Conservation (phyloP, 2,113 vertebrate species). For the Poicephalus gulielmi region DNA sequence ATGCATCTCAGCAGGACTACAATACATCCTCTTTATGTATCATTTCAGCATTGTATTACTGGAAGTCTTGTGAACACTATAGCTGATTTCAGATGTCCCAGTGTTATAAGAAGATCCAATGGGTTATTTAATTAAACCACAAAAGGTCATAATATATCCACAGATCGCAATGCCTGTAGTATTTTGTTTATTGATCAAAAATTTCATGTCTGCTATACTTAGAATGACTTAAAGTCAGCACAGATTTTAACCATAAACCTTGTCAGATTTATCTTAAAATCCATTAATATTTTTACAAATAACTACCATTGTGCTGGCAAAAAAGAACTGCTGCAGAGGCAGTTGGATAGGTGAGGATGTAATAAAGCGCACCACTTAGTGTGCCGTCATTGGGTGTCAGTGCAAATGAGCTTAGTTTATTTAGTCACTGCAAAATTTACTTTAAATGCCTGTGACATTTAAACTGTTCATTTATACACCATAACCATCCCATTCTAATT, state of each 20-base stretch:
- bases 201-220: background rate
- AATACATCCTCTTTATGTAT: background rate
- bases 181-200: constrained; percentile 31
- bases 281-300: background rate
- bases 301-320: background rate
- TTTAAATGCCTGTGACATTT: constrained; percentile 65
- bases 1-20: background rate
- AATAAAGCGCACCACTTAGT: constrained; percentile 62
- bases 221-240: background rate
- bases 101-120: background rate
- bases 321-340: constrained; percentile 11
- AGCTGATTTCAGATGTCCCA: constrained; percentile 3
- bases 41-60: background rate
- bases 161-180: background rate
- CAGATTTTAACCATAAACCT: background rate
- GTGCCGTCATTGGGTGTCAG: constrained; percentile 64
- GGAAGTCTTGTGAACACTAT: background rate
- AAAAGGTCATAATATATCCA: background rate
- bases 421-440: constrained; percentile 70
- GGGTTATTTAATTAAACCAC: constrained; percentile 27
- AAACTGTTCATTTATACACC: constrained; percentile 66
- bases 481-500: constrained; percentile 47
- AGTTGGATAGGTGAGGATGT: constrained; percentile 54
- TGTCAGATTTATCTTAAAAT: constrained; percentile 4
- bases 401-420: constrained; percentile 71